Base-by-base conservation (phyloP, 2,797 vertebrate genomes). In the Streptopelia turtur region DNA sequence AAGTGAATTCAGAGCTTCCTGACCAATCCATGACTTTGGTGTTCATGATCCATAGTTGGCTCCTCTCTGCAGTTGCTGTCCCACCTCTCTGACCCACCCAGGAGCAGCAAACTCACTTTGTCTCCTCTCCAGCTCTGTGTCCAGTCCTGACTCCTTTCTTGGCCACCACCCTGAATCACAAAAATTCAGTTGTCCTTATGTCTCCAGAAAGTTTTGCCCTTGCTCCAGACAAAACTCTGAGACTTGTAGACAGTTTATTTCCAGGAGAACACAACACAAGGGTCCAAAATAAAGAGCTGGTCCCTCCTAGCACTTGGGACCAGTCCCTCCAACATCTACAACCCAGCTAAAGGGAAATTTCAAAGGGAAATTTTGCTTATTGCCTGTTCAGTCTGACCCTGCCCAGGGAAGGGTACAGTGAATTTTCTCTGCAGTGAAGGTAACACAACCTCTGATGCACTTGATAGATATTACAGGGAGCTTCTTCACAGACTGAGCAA, bases 161-260 rank as follows among this genome's bases (percentile, higher is more conserved):
- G 52, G 13, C 27, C 79, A 84, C 4, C 37, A 52, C n/a, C 53
- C n/a, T 22, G 13, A 64, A 57, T 33, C 27, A 50, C n/a, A 45
- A 43, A 53, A 78, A 3, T 25, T 10, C 59, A 2, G 0, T 2
- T 35, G 7, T 47, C 13, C 10, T 18, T 37, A 1, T 17, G 11
- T 61, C 23, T 53, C 9, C 31, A 9, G 28, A 20, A 81, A 21
- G 11, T 4, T 69, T 76, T 56, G 20, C 5, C 23, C 41, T 39
- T 30, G 6, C 17, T 63, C 41, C 74, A 33, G 6, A 31, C n/a
- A 28, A 55, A 87, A 14, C 27, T 41, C 43, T 16, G n/a, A 17
- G 7, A 16, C 20, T 33, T 3, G 2, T 8, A 59, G 21, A 7
- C 5, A 10, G 16, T 1, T 57, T 16, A 17, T 45, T 74, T 65